phyloP scores from a whole-genome alignment of 2,113 vertebrate species.

The Micromys minutus region DNA sequence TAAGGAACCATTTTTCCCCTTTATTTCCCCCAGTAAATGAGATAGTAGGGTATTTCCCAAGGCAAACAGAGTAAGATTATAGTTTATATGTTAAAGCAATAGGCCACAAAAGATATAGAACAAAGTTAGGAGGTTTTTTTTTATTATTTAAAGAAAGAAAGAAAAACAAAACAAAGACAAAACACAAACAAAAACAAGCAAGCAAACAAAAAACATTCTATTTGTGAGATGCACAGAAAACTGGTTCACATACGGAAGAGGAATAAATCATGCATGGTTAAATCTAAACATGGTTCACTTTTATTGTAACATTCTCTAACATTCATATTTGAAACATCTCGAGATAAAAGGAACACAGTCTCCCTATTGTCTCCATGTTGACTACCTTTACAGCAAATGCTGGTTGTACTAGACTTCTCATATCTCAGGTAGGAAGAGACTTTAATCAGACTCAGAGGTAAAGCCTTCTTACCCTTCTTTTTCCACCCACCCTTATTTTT shows the following conservation, averaged over 20 bases:
- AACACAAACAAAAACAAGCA: background rate
- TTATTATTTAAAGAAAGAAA: background rate
- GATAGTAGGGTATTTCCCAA: background rate
- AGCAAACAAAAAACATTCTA: background rate
- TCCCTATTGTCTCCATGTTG: background rate
- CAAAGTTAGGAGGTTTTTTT: background rate
- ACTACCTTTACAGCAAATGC: background rate
- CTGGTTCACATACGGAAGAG: background rate
- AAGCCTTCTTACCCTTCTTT: too few species aligned
- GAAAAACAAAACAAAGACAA: background rate
- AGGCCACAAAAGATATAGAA: background rate
- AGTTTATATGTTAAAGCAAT: background rate
- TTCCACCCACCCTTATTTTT: background rate
- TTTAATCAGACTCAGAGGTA: background rate
- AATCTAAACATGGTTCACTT: background rate
- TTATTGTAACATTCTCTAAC: background rate
- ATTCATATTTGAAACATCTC: background rate
- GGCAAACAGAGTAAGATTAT: background rate
- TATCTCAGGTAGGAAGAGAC: background rate
- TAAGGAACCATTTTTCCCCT: background rate
- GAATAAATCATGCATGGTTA: background rate
- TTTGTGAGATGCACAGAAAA: background rate
- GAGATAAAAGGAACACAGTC: background rate
- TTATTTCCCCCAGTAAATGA: background rate
- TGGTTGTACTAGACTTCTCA: background rate